Evolutionary conservation across 2,113 vertebrate species (phyloP), one percentile per base, ranked within the genome.

Genomic region (Eolophus roseicapilla): DNA sequence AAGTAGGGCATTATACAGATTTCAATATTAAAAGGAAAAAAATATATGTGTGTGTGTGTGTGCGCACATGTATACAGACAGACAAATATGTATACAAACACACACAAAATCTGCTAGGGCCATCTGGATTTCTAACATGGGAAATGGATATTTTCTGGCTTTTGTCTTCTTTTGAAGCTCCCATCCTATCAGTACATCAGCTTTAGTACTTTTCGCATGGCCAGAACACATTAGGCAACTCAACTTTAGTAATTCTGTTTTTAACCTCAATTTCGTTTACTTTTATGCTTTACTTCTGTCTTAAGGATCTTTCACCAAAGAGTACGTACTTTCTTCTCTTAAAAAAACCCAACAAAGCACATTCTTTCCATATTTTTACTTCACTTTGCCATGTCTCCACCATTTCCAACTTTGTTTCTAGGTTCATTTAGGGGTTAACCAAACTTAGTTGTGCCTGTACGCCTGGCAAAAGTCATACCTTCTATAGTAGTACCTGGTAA

Each of bases 71-170:
- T 88, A 55, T 65, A 70, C 35, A 71, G 69, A 68, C 57, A 96
- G 70, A 93, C 76, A 91, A 85, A 79, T 62, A 33, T 12, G 62
- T 92, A 85, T 75, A 90, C 68, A 92, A 92, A 92, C 46, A 68
- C 71, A 88, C 63, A 74, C 39, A 88, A 90, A 96, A 94, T 95
- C 94, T 95, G 70, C 75, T 81, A 68, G 24, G 79, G 79, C 82
- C 85, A 92, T 92, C 88, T 93, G 88, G 92, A 86, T 95, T 95
- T 90, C 55, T 77, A 93, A 29, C 27, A 57, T 19, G 10, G n/a
- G 55, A 88, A 90, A 88, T n/a, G 24, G 35, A 83, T 86, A 33
- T 93, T 88, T 93, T 90, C 71, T 93, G 55, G 64, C 43, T 92
- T 93, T 92, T 83, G 33, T 50, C 43, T 83, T 64, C 84, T 90